Evolutionary conservation across 1,140 invertebrate genomes (phyloP), one percentile per base, ranked within the genome.

Genomic region (Ceratosolen solmsi): DNA sequence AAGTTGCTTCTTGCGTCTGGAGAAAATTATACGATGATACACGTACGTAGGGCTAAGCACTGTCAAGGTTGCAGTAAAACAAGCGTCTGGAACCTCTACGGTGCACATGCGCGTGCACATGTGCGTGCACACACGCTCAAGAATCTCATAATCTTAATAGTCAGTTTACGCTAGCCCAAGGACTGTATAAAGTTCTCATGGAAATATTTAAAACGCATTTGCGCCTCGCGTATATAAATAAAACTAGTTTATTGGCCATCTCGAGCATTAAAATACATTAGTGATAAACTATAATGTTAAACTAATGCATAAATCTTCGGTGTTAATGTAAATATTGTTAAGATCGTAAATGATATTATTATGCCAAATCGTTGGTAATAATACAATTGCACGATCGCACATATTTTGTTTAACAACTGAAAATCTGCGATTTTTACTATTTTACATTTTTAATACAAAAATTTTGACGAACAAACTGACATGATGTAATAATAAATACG

Each of bases 131-230:
- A 38, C 41, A 70, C 22, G 76, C 65, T 33, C 17, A 70, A 15
- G 58, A 65, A 65, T 77, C 74, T 54, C 63, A 22, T 75, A 75
- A 15, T 51, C 46, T 70, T 79, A 65, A 54, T 70, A 46, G 46
- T 54, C 60, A 38, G 76, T 70, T 79, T 49, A 27, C 76, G 65
- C 63, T 79, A 49, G 76, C 70, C 49, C 46, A 38, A 70, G 46
- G 60, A 70, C n/a, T 22, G 30, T 70, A 70, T 70, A 56, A 79
- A 56, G 49, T 79, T 38, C 49, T 33, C 63, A 27, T 22, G 38
- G 49, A 54, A 70, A 70, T 68, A 68, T 25, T n/a, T 27, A 54
- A 33, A 33, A 54, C 13, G 58, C 38, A 60, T 36, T 46, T 41
- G n/a, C 13, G n/a, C 9, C 15, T 60, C 17, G n/a, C 38, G 36